phyloP scores from a whole-genome alignment of 1,140 invertebrate species.

The Vanessa atalanta region DNA sequence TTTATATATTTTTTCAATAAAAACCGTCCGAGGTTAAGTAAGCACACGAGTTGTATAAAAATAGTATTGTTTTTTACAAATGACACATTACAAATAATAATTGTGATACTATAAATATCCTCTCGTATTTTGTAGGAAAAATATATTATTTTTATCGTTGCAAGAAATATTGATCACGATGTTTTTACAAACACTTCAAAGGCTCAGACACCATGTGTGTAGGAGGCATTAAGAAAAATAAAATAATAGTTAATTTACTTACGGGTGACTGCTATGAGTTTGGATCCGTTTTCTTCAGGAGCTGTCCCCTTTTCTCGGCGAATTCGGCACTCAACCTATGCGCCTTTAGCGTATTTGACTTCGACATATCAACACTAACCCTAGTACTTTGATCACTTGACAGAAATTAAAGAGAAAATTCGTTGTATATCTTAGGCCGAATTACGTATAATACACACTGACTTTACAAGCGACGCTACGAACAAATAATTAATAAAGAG shows the following conservation, averaged over 20 bases:
- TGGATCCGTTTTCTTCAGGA: constrained; percentile 69
- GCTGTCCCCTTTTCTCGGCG: constrained; percentile 68
- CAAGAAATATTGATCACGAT: background rate
- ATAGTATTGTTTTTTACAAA: too few species aligned
- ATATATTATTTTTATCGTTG: background rate
- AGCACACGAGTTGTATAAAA: too few species aligned
- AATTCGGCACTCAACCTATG: constrained; percentile 75
- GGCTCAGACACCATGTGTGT: background rate
- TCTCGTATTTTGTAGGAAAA: too few species aligned
- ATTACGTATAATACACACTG: constrained; percentile 45
- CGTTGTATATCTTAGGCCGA: constrained; percentile 62
- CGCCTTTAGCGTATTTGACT: constrained; percentile 73
- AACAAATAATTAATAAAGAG: constrained; percentile 71
- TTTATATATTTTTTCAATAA: too few species aligned
- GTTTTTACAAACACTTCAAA: background rate
- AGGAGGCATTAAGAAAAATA: background rate
- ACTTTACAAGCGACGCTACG: constrained; percentile 47
- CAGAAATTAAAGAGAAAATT: constrained; percentile 43
- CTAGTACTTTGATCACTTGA: constrained; percentile 8
- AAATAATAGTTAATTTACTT: constrained; percentile 48
- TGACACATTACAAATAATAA: too few species aligned
- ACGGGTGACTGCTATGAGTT: constrained; percentile 76
- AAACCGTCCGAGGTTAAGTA: too few species aligned
- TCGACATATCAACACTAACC: constrained; percentile 64
- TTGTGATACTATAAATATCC: too few species aligned